Percentiles rank a stretch among this genome's conserved stretches.
Evolutionary conservation across 2,113 vertebrate genomes (phyloP).

Genomic region (Xiphophorus maculatus): DNA sequence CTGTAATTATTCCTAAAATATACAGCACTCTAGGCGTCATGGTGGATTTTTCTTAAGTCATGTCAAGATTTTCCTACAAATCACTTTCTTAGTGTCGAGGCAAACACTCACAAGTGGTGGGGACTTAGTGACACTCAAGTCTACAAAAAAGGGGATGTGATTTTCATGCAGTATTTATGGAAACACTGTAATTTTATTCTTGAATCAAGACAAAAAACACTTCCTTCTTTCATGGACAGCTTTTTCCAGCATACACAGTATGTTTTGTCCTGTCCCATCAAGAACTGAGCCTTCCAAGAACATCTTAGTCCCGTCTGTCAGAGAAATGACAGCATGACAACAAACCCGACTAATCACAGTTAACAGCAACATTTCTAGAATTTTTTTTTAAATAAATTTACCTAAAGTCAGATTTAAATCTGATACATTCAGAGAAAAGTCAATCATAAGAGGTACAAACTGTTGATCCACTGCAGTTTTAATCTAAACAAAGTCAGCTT

Average conservation of each 20-base stretch:
- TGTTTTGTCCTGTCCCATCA: not conserved
- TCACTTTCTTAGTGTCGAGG: constrained; percentile 30
- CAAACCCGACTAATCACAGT: not conserved
- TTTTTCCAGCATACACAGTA: constrained; percentile 14
- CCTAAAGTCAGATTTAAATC: not conserved
- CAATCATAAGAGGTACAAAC: not conserved
- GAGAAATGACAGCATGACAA: not conserved
- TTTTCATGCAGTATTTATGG: constrained; percentile 51
- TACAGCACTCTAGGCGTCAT: constrained; percentile 14
- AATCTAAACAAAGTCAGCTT: not conserved
- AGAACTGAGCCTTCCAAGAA: not conserved
- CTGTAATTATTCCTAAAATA: constrained; percentile 29
- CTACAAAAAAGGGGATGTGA: constrained; percentile 34
- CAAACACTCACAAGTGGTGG: constrained; percentile 17
- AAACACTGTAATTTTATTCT: constrained; percentile 44
- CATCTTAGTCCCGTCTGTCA: not conserved
- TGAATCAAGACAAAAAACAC: constrained; percentile 20
- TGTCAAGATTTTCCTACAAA: constrained; percentile 41
- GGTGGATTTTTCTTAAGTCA: constrained; percentile 23
- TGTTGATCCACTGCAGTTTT: not conserved
- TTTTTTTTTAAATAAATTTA: not conserved
- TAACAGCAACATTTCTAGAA: not conserved
- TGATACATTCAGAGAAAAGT: not conserved
- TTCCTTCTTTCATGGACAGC: constrained; percentile 28
- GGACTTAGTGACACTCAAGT: constrained; percentile 46